phyloP scores from a whole-genome alignment of 1,140 invertebrate species.

The Drosophila sulfurigaster region DNA sequence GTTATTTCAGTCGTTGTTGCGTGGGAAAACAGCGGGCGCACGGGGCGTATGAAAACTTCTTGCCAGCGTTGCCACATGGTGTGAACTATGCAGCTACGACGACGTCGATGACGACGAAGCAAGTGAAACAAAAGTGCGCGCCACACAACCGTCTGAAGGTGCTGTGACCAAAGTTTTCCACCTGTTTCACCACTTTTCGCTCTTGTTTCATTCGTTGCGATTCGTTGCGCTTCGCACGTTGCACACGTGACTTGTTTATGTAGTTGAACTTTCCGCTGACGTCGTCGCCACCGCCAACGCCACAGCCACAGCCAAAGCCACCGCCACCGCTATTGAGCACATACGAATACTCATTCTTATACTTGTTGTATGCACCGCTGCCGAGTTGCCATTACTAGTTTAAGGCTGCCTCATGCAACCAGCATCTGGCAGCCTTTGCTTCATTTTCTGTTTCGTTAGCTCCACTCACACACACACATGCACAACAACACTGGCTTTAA shows the following conservation, averaged over 20 bases:
- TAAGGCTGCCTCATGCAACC: neutral
- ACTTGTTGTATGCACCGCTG: slow-evolving; percentile 37
- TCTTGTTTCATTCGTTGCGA: slow-evolving; percentile 42
- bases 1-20: slow-evolving; percentile 58
- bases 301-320: neutral
- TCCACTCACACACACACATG: slow-evolving; percentile 40
- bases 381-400: slow-evolving; percentile 30
- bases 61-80: slow-evolving; percentile 76
- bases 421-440: slow-evolving; percentile 36
- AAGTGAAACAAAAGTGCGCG: slow-evolving; percentile 66
- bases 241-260: slow-evolving; percentile 83
- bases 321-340: neutral
- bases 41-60: slow-evolving; percentile 37
- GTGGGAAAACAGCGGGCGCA: neutral
- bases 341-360: neutral
- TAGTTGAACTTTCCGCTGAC: slow-evolving; percentile 70
- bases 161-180: slow-evolving; percentile 45
- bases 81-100: slow-evolving; percentile 80
- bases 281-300: neutral
- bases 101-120: slow-evolving; percentile 26
- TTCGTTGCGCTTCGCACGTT: slow-evolving; percentile 79
- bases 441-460: slow-evolving; percentile 82
- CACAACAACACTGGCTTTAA: neutral
- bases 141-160: slow-evolving; percentile 64
- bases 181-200: slow-evolving; percentile 17